Percentiles rank a stretch among this genome's conserved stretches.
Evolutionary conservation across 2,888 invertebrate genomes (phyloP).

Genomic region (Nemapogon koenigi): DNA sequence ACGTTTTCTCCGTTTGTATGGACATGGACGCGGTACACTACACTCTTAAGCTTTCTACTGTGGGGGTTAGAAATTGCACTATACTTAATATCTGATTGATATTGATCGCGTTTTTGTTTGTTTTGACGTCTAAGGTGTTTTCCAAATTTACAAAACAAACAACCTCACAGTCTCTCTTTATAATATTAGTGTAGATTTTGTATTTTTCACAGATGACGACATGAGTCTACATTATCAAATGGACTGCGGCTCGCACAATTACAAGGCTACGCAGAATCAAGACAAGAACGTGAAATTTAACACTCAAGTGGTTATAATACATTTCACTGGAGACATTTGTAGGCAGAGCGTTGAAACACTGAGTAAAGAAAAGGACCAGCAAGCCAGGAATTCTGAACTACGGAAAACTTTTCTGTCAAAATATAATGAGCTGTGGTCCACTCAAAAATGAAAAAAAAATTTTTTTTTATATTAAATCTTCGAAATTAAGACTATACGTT

Average conservation of each 20-base stretch:
- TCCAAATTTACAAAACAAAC: no score
- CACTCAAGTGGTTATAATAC: constrained; percentile 67
- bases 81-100: no score
- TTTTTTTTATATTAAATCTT: constrained; percentile 9
- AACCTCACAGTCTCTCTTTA: no score
- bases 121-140: no score
- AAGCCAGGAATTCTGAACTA: constrained; percentile 68
- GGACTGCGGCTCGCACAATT: constrained; percentile 34
- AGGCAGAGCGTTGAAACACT: constrained; percentile 65
- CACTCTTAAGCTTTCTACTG: no score
- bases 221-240: constrained; percentile 32
- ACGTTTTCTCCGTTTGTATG: no score
- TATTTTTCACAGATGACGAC: constrained; percentile 29
- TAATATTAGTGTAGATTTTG: neutral
- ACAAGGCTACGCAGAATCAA: constrained; percentile 36
- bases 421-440: constrained; percentile 55
- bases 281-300: constrained; percentile 58
- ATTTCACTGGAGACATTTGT: constrained; percentile 66
- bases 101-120: no score
- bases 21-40: no score
- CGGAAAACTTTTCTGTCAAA: constrained; percentile 60
- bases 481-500: constrained; percentile 3
- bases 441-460: constrained; percentile 34
- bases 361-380: constrained; percentile 70
- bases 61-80: no score